Evolutionary conservation across 92 coral and sea anemone species (phyloP).

Genomic region (Porites cylindrica): DNA sequence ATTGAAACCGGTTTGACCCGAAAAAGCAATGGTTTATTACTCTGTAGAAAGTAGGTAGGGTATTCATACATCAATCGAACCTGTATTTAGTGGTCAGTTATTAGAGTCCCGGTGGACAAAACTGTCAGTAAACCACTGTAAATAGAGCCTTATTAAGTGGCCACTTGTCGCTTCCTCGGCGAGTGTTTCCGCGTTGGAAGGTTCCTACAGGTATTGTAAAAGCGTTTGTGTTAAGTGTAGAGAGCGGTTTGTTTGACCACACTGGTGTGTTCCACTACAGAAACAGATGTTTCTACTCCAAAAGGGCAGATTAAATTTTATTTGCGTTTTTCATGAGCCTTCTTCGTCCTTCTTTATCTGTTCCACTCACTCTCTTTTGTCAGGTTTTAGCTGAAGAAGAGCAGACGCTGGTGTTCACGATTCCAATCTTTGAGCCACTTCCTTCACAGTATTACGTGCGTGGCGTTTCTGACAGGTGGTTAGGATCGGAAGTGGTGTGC

Average conservation of each 20-base stretch:
- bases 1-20: not conserved
- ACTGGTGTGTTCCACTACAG: not conserved
- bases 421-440: slow-evolving; percentile 97
- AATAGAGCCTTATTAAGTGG: too few species aligned
- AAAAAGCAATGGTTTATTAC: too few species aligned
- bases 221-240: too few species aligned
- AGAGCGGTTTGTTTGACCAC: not conserved
- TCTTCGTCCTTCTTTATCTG: not conserved
- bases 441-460: slow-evolving; percentile 97
- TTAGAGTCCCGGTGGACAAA: too few species aligned
- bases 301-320: too few species aligned
- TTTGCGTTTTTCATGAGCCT: not conserved
- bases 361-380: not conserved
- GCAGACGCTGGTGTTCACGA: slow-evolving; percentile 87
- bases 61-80: too few species aligned
- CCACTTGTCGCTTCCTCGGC: too few species aligned
- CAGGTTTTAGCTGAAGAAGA: slow-evolving; percentile 90
- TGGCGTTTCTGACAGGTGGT: slow-evolving; percentile 96
- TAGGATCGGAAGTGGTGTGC: slow-evolving; percentile 96
- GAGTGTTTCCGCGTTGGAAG: too few species aligned
- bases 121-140: too few species aligned
- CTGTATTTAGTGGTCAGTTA: too few species aligned
- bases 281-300: not conserved
- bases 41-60: too few species aligned
- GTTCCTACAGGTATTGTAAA: too few species aligned